These are phyloP conservation scores for Leuctra nigra DNA, from an alignment of 2,888 invertebrate genomes.

Conservation along the genomic window DNA sequence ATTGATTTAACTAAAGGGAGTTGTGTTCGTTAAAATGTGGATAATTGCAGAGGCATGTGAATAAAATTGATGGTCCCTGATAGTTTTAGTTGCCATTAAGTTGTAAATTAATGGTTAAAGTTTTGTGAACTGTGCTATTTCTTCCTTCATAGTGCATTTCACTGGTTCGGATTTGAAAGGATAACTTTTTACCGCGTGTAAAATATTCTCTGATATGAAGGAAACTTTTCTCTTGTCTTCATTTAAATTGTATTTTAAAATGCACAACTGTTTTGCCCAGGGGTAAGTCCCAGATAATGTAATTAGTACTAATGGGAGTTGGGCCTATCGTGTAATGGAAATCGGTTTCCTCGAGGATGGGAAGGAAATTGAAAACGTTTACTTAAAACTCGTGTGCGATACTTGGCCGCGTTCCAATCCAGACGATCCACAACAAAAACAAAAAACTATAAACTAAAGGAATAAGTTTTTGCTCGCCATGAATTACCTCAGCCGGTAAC, in stretches of 20 bases:
- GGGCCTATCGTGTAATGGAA: slow-evolving; percentile 16
- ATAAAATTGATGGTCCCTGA: no score
- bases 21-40: no score
- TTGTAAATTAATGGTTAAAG: no score
- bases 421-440: slow-evolving; percentile 6
- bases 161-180: no score
- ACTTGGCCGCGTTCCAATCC: slow-evolving; percentile 12
- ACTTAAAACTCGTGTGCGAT: slow-evolving; percentile 8
- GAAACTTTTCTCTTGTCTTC: slow-evolving; percentile 4
- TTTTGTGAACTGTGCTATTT: no score
- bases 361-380: slow-evolving; percentile 5
- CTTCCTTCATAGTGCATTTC: no score
- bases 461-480: slow-evolving; percentile 7
- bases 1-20: no score
- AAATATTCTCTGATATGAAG: no score
- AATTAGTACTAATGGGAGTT: slow-evolving; percentile 20
- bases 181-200: no score
- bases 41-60: no score
- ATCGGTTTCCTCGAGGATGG: background rate
- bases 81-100: no score
- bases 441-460: background rate
- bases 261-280: slow-evolving; percentile 9
- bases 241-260: slow-evolving; percentile 6
- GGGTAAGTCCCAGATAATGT: slow-evolving; percentile 12
- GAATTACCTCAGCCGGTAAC: slow-evolving; percentile 5